Percentiles rank a stretch among this genome's conserved stretches.
Evolutionary conservation across 2,113 vertebrate species (phyloP).

Genomic region (human): DNA sequence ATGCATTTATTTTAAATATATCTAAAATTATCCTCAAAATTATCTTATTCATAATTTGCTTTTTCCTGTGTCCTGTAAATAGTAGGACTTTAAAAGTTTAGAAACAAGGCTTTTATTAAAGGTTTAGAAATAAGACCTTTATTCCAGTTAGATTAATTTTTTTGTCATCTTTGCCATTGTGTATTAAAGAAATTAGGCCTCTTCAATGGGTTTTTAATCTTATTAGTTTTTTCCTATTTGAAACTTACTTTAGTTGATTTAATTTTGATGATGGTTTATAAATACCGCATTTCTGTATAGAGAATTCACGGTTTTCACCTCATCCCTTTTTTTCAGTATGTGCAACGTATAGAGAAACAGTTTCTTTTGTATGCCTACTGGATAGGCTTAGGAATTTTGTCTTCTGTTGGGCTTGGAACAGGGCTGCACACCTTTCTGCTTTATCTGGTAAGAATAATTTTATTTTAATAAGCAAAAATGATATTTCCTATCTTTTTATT

Average conservation of each 20-base stretch:
- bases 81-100: not conserved
- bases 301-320: not conserved
- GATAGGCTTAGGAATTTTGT: slow-evolving; percentile 92
- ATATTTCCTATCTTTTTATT: slow-evolving; percentile 47
- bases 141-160: not conserved
- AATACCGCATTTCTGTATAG: not conserved
- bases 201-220: not conserved
- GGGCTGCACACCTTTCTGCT: slow-evolving; percentile 93
- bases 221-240: slow-evolving; percentile 17
- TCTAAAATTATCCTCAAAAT: not conserved
- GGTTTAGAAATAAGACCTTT: slow-evolving; percentile 33
- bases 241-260: slow-evolving; percentile 19
- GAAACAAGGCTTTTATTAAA: slow-evolving; percentile 22
- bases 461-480: slow-evolving; percentile 27
- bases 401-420: slow-evolving; percentile 92
- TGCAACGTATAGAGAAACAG: slow-evolving; percentile 89
- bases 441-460: slow-evolving; percentile 90
- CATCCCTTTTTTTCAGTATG: slow-evolving; percentile 85
- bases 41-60: not conserved
- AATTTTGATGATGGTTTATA: not conserved
- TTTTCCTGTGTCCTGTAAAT: not conserved
- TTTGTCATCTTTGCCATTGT: not conserved
- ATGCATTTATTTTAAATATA: not conserved
- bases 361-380: slow-evolving; percentile 93
- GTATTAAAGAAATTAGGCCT: not conserved